Conservation (phyloP, 2,113 vertebrate species). For the Anseranas semipalmata region DNA sequence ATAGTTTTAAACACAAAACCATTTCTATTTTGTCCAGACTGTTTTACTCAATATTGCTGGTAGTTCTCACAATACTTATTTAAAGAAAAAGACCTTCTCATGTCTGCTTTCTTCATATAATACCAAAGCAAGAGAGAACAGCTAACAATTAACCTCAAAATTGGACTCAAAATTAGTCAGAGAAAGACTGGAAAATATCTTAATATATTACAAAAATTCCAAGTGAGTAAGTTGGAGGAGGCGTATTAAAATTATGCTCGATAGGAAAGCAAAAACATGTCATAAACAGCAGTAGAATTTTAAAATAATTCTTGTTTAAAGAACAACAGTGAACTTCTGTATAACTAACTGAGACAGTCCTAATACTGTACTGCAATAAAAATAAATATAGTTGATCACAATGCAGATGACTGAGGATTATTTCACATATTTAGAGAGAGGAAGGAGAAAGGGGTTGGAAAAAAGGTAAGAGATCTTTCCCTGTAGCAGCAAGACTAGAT, state of each 20-base stretch:
- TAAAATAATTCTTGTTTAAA: background rate
- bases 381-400: background rate
- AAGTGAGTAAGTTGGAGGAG: background rate
- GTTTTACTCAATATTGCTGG: background rate
- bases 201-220: background rate
- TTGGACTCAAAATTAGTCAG: background rate
- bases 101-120: background rate
- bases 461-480: background rate
- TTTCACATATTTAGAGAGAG: background rate
- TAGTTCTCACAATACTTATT: background rate
- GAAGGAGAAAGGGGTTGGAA: background rate
- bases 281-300: background rate
- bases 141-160: background rate
- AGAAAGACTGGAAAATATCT: background rate
- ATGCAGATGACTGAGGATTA: background rate
- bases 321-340: background rate
- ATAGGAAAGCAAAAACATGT: background rate
- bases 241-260: background rate
- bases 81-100: background rate
- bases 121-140: background rate
- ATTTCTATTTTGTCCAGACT: background rate
- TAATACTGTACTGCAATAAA: background rate
- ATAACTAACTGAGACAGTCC: background rate
- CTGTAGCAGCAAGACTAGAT: background rate
- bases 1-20: background rate